Conservation (phyloP, 2,113 vertebrate species). For the Caranx ignobilis region DNA sequence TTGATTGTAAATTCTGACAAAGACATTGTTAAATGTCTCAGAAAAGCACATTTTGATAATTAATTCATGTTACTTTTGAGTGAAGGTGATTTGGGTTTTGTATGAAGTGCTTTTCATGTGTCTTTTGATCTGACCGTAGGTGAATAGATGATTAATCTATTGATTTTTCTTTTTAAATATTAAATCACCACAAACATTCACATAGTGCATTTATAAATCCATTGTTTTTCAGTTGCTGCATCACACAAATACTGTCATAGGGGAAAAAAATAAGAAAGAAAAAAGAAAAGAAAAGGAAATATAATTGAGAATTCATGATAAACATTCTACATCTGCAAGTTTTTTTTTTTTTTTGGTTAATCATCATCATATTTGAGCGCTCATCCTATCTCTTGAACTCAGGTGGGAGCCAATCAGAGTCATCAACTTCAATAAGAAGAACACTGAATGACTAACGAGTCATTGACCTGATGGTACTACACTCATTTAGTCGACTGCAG, state of each 20-base stretch:
- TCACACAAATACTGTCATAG: background rate
- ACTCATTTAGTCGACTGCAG: background rate
- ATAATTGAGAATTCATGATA: background rate
- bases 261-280: too few species aligned
- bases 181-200: constrained; percentile 24
- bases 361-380: too few species aligned
- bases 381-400: background rate
- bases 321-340: background rate
- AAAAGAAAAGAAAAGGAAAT: too few species aligned
- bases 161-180: constrained; percentile 11
- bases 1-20: background rate
- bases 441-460: background rate
- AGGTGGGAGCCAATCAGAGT: constrained; percentile 1
- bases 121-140: constrained; percentile 20
- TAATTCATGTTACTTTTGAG: background rate
- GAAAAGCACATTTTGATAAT: background rate
- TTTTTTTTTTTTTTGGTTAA: too few species aligned
- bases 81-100: constrained; percentile 1
- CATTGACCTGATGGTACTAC: background rate
- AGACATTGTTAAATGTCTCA: background rate
- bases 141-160: constrained; percentile 13
- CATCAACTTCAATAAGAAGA: background rate
- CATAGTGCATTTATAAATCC: constrained; percentile 23
- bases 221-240: background rate
- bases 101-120: background rate